phyloP scores from a whole-genome alignment of 2,888 invertebrate species.

The Tipula vernalis region DNA sequence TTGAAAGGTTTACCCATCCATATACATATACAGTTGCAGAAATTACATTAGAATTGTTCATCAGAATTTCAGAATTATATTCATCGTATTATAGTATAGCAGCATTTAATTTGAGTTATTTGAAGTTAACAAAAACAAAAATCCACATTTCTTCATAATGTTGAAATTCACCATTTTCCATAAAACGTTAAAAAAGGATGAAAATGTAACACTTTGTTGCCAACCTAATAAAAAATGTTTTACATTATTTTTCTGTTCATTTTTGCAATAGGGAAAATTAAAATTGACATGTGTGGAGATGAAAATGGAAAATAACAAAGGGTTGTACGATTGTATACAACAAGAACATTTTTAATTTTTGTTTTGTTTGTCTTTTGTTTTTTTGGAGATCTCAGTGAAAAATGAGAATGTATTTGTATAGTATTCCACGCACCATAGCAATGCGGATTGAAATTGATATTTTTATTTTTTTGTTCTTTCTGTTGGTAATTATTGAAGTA shows the following conservation, averaged over 20 bases:
- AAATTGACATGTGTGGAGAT: neutral
- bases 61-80: neutral
- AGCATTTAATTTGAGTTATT: neutral
- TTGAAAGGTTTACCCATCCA: neutral
- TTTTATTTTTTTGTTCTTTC: neutral
- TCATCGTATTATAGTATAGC: neutral
- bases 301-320: neutral
- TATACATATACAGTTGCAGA: neutral
- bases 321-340: neutral
- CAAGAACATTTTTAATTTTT: neutral
- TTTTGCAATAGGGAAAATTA: neutral
- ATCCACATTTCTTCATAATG: neutral
- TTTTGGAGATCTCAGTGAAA: neutral
- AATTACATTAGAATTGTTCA: neutral
- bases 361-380: neutral
- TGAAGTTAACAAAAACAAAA: neutral
- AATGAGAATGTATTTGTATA: neutral
- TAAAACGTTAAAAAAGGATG: neutral
- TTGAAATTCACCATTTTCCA: neutral
- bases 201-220: neutral
- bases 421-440: too few relatives aligned
- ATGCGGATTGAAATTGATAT: neutral
- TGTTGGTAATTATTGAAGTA: neutral
- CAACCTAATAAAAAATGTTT: neutral
- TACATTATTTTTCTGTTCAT: too few relatives aligned